These are phyloP conservation scores for Lasioglossum baleicum DNA, from an alignment of 1,140 invertebrate species.

Conservation along the genomic window DNA sequence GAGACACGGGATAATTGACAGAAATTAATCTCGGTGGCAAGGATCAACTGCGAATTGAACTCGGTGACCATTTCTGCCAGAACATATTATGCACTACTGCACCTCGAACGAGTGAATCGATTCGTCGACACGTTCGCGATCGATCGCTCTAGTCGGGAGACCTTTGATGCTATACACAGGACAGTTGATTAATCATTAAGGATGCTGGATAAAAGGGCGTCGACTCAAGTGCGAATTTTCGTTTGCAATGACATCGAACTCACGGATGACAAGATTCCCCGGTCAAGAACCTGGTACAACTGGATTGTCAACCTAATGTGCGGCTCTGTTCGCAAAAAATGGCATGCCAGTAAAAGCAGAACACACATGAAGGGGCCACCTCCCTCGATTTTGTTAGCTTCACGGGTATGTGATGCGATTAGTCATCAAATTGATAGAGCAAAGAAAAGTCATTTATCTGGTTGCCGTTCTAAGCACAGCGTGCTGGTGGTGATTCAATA, in stretches of 20 bases:
- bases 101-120: not conserved
- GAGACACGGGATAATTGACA: not conserved
- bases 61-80: not conserved
- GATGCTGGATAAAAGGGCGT: constrained; percentile 53
- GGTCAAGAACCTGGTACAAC: constrained; percentile 45
- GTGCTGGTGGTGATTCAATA: too few relatives aligned
- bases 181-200: not conserved
- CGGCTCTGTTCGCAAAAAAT: constrained; percentile 42
- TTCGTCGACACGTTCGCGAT: not conserved
- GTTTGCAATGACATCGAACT: constrained; percentile 47
- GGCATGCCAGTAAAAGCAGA: constrained; percentile 37
- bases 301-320: constrained; percentile 55
- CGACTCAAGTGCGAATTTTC: constrained; percentile 57
- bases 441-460: not conserved
- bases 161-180: not conserved
- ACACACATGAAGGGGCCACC: constrained; percentile 51
- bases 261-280: constrained; percentile 1
- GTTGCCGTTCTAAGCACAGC: too few relatives aligned
- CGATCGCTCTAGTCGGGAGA: not conserved
- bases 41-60: not conserved
- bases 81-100: constrained; percentile 2
- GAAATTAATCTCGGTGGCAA: not conserved
- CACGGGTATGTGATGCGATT: constrained; percentile 16
- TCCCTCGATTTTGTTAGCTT: not conserved
- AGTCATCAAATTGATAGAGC: not conserved